Base-by-base conservation (phyloP, 2,797 vertebrate genomes). In the Momotus momota region DNA sequence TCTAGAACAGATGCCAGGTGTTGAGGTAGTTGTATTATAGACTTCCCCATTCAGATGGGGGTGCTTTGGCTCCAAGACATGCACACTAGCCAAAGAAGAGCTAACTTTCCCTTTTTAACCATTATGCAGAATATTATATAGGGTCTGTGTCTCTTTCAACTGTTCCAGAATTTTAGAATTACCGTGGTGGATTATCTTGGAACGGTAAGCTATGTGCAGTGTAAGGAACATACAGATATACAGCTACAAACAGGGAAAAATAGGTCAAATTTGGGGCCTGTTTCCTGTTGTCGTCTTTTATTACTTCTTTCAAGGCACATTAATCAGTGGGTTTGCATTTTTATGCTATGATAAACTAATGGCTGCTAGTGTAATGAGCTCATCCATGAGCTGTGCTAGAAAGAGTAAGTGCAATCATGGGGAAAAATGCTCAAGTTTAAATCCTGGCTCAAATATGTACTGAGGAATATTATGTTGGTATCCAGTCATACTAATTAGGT, bases 341-440 rank as follows among this genome's bases (percentile, higher is more conserved):
- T 96, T 94, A 80, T 90, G 92, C 82, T 92, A 8, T 90, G 80
- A 73, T 95, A 94, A 94, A 90, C 94, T 91, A 95, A 96, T 93
- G 92, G 58, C 83, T 95, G 90, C 83, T 79, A 94, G 78, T 92
- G 40, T 95, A 95, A 94, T 96, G 85, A 93, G 88, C 85, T 97
- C 88, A 92, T 94, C 93, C 70, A 58, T 92, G 94, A 96, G 84
- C 67, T 93, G 71, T 92, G 85, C 94, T 95, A 27, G 95, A 94
- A 92, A 95, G 82, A 91, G 66, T 85, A 83, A 94, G 57, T 94
- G 92, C 94, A 94, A 14, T 89, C 95, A 96, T 83, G 95, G 73
- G 72, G 93, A 96, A 96, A 96, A 97, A 96, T 94, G 82, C 77
- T 90, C n/a, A 96, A 87, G 92, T 96, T 97, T 95, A 94, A 97